Conservation (phyloP, 2,797 vertebrate genomes). For the Alectoris magna region DNA sequence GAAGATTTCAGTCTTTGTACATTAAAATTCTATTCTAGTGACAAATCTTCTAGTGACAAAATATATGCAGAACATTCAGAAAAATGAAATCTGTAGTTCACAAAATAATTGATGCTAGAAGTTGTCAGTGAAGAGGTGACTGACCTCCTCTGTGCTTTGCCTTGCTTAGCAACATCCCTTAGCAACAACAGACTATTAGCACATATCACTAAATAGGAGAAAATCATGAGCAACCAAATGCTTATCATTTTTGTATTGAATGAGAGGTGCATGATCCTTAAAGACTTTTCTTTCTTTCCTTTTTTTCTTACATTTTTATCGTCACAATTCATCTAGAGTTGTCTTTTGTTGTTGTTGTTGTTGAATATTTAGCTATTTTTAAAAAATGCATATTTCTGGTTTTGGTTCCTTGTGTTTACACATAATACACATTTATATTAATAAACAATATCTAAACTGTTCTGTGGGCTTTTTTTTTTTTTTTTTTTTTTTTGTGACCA, state of each 20-base stretch:
- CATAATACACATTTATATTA: neutral
- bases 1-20: conserved; percentile 1
- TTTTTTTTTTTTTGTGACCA: too few species aligned
- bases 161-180: conserved; percentile 49
- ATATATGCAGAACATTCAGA: neutral
- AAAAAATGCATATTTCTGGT: neutral
- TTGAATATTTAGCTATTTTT: neutral
- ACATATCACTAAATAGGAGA: neutral
- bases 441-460: neutral
- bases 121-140: neutral
- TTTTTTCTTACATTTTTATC: neutral
- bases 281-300: neutral
- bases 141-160: conserved; percentile 17
- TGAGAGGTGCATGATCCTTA: neutral
- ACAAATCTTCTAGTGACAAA: conserved; percentile 2
- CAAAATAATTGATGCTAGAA: conserved; percentile 24
- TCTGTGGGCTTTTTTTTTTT: neutral
- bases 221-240: neutral
- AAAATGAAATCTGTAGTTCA: neutral
- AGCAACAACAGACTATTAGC: conserved; percentile 15
- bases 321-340: neutral
- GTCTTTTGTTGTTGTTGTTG: neutral
- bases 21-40: neutral
- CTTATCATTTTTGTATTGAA: neutral
- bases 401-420: neutral